A percentile compares a stretch with the other conserved stretches of the same genome.
These are phyloP conservation scores for Ptiloglossa arizonensis DNA, from an alignment of 1,140 invertebrate genomes.

Conservation along the genomic window DNA sequence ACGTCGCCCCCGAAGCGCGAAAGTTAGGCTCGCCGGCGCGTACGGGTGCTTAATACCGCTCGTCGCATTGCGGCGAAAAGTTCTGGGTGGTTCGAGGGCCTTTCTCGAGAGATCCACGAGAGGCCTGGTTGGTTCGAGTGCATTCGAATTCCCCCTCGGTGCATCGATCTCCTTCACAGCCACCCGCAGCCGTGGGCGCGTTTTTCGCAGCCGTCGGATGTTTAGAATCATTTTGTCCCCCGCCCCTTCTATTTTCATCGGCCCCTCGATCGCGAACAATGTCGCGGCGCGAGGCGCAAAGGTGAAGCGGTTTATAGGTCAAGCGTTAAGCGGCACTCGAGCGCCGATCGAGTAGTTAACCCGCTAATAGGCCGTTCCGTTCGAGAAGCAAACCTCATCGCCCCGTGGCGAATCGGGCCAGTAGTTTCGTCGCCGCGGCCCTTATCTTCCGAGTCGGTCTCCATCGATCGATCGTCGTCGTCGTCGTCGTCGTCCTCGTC, in stretches of 20 bases:
- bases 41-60: slow-evolving; percentile 17
- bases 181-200: background rate
- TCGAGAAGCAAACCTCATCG: slow-evolving; percentile 27
- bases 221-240: slow-evolving; percentile 20
- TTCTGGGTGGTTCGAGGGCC: slow-evolving; percentile 36
- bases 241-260: background rate
- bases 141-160: slow-evolving; percentile 30
- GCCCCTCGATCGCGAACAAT: slow-evolving; percentile 10
- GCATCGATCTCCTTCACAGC: slow-evolving; percentile 24
- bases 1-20: slow-evolving; percentile 4
- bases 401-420: background rate
- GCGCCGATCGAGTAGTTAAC: slow-evolving; percentile 41
- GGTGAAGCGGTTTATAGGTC: slow-evolving; percentile 38
- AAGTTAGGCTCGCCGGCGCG: slow-evolving; percentile 23
- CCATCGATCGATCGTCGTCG: too few relatives aligned
- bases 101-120: slow-evolving; percentile 27
- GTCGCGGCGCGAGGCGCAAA: slow-evolving; percentile 32
- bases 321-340: slow-evolving; percentile 34
- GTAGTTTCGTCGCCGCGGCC: background rate
- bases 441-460: too few relatives aligned
- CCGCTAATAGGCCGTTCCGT: slow-evolving; percentile 31
- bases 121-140: slow-evolving; percentile 19
- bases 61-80: slow-evolving; percentile 52
- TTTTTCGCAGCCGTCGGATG: slow-evolving; percentile 16
- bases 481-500: too few relatives aligned